phyloP scores from a whole-genome alignment of 1,140 invertebrate species.

The Uloborus diversus region DNA sequence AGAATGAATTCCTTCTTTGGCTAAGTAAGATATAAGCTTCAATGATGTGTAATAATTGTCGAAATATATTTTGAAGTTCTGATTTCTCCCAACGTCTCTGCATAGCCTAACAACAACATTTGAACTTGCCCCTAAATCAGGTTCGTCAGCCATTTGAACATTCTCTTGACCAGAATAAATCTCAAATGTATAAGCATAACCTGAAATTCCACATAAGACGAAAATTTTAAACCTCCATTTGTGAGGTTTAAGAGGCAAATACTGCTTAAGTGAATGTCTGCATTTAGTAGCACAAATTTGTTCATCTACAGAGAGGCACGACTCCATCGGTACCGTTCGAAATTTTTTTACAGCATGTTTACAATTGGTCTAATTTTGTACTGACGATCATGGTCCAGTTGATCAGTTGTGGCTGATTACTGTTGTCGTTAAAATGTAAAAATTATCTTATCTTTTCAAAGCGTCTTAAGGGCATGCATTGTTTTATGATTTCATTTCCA shows the following conservation, averaged over 20 bases:
- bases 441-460: background rate
- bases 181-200: no score
- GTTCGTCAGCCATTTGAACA: no score
- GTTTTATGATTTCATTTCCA: background rate
- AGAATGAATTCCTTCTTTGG: no score
- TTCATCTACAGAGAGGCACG: background rate
- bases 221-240: background rate
- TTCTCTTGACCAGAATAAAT: no score
- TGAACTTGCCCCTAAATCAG: no score
- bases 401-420: background rate
- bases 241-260: background rate
- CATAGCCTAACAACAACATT: no score
- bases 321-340: background rate
- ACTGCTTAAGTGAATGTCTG: background rate
- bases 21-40: no score
- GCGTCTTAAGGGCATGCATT: background rate
- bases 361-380: background rate
- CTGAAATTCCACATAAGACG: background rate
- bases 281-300: background rate
- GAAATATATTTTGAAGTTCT: no score
- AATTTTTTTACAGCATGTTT: background rate
- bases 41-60: no score
- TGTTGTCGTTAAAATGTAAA: background rate
- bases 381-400: background rate
- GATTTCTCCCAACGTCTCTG: no score